A percentile compares a stretch with the other conserved stretches of the same genome.
These are phyloP conservation scores for Clanis bilineata DNA, from an alignment of 2,888 invertebrate genomes.

Conservation along the genomic window DNA sequence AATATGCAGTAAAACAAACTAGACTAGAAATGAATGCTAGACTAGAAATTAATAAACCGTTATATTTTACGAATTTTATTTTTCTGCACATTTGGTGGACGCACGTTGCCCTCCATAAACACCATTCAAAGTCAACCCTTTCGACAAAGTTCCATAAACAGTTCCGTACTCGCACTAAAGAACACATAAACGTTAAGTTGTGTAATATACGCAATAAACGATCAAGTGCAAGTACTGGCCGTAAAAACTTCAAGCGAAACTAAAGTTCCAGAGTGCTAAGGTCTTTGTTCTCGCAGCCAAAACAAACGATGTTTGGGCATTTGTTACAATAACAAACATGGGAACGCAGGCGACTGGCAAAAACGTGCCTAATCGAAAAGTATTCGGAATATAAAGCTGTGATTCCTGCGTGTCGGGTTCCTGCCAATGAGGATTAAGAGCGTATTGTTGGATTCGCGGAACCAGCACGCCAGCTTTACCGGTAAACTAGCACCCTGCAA, in stretches of 20 bases:
- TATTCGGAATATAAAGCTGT: conserved; percentile 55
- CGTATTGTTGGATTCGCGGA: conserved; percentile 62
- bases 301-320: conserved; percentile 74
- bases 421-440: conserved; percentile 61
- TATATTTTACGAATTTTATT: not conserved
- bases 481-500: not conserved
- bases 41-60: not conserved
- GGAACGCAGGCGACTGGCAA: conserved; percentile 47
- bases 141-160: conserved; percentile 9
- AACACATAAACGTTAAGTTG: conserved; percentile 48
- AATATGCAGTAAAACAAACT: not conserved
- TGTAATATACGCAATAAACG: conserved; percentile 46
- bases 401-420: conserved; percentile 59
- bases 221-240: conserved; percentile 47
- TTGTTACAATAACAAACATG: conserved; percentile 73
- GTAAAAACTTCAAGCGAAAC: conserved; percentile 66
- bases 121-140: not conserved
- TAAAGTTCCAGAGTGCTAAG: conserved; percentile 49
- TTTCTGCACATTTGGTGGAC: not conserved
- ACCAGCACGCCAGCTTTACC: conserved; percentile 21
- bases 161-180: conserved; percentile 20
- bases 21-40: not conserved
- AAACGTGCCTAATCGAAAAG: conserved; percentile 68
- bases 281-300: conserved; percentile 78
- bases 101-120: not conserved